phyloP scores from a whole-genome alignment of 2,797 vertebrate species.

The Fringilla coelebs region DNA sequence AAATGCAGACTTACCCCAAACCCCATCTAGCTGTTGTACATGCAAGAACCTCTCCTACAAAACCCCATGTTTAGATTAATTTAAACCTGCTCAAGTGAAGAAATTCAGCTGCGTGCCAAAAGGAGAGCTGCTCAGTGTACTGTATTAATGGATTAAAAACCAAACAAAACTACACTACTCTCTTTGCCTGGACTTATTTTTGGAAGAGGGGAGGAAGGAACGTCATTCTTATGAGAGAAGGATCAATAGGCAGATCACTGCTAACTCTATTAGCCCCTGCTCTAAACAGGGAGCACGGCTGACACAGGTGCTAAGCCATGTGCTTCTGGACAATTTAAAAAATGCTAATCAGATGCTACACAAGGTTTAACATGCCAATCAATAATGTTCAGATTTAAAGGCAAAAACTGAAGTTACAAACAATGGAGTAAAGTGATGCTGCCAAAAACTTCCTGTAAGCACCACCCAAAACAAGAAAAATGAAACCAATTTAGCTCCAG shows the following conservation, averaged over 20 bases:
- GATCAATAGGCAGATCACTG: slow-evolving; percentile 56
- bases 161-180: background rate
- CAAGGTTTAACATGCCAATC: slow-evolving; percentile 54
- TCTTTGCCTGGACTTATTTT: slow-evolving; percentile 46
- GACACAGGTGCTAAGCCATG: slow-evolving; percentile 68
- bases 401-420: slow-evolving; percentile 72
- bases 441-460: slow-evolving; percentile 73
- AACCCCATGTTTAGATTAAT: background rate
- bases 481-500: slow-evolving; percentile 87
- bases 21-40: background rate
- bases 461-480: slow-evolving; percentile 81
- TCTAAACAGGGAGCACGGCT: slow-evolving; percentile 26
- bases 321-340: slow-evolving; percentile 63
- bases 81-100: slow-evolving; percentile 20
- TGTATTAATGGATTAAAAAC: slow-evolving; percentile 28
- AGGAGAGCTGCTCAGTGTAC: background rate
- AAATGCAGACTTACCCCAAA: background rate
- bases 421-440: slow-evolving; percentile 68
- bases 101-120: background rate
- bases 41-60: background rate
- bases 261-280: slow-evolving; percentile 58
- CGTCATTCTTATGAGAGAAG: background rate
- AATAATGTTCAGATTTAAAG: slow-evolving; percentile 61
- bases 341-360: slow-evolving; percentile 66
- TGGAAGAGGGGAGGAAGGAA: slow-evolving; percentile 55